A percentile compares a stretch with the other conserved stretches of the same genome.
phyloP scores from a whole-genome alignment of 2,888 invertebrate species.

The Drosophila sordidula region DNA sequence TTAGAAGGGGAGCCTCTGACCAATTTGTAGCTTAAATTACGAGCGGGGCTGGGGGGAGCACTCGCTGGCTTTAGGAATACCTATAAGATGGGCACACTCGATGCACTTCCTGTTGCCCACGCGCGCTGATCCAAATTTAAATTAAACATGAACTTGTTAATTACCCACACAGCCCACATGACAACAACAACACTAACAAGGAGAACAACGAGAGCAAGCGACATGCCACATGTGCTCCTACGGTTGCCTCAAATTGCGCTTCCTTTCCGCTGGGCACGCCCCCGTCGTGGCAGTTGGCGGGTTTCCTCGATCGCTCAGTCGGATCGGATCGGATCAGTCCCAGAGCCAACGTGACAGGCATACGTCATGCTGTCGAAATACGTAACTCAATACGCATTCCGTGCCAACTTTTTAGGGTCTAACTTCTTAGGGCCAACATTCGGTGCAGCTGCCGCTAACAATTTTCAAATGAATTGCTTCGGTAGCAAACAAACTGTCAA shows the following conservation, averaged over 20 bases:
- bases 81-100: constrained; percentile 26
- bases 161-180: constrained; percentile 59
- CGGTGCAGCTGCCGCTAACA: constrained; percentile 49
- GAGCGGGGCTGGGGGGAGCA: not conserved
- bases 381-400: constrained; percentile 52
- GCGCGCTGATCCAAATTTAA: constrained; percentile 66
- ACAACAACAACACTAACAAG: constrained; percentile 32
- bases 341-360: constrained; percentile 62
- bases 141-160: constrained; percentile 76
- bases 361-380: constrained; percentile 58
- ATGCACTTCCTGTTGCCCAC: constrained; percentile 68
- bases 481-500: constrained; percentile 50
- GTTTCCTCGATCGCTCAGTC: constrained; percentile 62
- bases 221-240: constrained; percentile 55
- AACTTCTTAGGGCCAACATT: constrained; percentile 29
- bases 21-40: constrained; percentile 69
- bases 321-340: constrained; percentile 37
- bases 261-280: constrained; percentile 46
- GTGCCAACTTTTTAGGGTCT: constrained; percentile 14
- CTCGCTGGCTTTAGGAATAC: constrained; percentile 22
- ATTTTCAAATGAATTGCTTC: constrained; percentile 64
- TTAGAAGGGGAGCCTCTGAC: constrained; percentile 2
- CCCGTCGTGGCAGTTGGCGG: constrained; percentile 61
- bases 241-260: constrained; percentile 22
- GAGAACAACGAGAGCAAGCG: constrained; percentile 9